Percentiles rank a stretch among this genome's conserved stretches.
phyloP scores from a whole-genome alignment of 2,888 invertebrate species.

The Sphaerophoria rueppellii region DNA sequence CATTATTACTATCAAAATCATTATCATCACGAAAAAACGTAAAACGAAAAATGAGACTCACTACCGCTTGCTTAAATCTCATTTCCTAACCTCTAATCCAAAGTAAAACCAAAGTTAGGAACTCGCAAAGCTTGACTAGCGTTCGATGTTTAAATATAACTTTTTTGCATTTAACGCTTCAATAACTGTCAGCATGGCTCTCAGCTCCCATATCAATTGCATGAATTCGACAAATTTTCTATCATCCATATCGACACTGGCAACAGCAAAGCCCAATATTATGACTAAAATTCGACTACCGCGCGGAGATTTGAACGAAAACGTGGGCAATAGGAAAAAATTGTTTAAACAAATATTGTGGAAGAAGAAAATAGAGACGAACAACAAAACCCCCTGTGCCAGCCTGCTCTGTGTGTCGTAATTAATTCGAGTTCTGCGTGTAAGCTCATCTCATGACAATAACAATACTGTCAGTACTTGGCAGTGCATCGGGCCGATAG shows the following conservation, averaged over 20 bases:
- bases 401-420: constrained; percentile 37
- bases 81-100: not conserved
- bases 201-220: constrained; percentile 10
- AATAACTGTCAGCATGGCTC: constrained; percentile 39
- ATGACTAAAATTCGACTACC: constrained; percentile 9
- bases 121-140: constrained; percentile 6
- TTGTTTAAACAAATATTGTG: constrained; percentile 32
- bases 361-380: constrained; percentile 34
- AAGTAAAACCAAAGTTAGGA: not conserved
- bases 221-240: not conserved
- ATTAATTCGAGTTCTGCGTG: constrained; percentile 69
- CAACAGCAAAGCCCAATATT: constrained; percentile 21
- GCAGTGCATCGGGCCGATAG: constrained; percentile 67
- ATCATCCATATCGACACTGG: constrained; percentile 5
- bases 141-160: constrained; percentile 16
- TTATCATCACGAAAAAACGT: constrained; percentile 24
- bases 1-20: constrained; percentile 16
- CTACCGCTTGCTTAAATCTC: not conserved
- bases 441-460: constrained; percentile 72
- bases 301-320: constrained; percentile 31
- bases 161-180: constrained; percentile 63
- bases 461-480: constrained; percentile 63
- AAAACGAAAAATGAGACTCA: not conserved
- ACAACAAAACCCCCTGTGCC: constrained; percentile 45
- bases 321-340: constrained; percentile 43